A percentile compares a stretch with the other conserved stretches of the same genome.
Conservation (phyloP, 2,113 vertebrate species). For the Neodon shergylaensis region DNA sequence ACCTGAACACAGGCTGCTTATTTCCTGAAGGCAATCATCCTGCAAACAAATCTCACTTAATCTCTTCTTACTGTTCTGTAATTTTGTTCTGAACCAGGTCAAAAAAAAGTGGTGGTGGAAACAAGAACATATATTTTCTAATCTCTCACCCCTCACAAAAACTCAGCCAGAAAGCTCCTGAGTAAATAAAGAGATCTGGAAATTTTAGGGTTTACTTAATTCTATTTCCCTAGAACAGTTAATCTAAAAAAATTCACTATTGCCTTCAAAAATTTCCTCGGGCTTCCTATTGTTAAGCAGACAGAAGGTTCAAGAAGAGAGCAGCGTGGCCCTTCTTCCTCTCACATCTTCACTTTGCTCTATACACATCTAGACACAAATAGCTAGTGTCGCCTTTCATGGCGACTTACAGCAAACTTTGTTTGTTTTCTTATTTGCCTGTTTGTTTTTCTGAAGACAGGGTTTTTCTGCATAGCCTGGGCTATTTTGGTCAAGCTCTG, state of each 20-base stretch:
- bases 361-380: neutral
- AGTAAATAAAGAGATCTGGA: neutral
- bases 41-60: neutral
- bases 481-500: neutral
- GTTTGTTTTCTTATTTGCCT: too few relatives aligned
- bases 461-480: neutral
- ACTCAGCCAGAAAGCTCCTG: neutral
- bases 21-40: neutral
- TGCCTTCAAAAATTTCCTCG: neutral
- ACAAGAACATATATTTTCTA: neutral
- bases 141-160: neutral
- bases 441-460: neutral
- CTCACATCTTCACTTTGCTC: neutral
- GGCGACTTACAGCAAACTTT: neutral
- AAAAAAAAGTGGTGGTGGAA: neutral
- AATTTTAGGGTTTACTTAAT: neutral
- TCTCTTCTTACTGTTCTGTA: neutral
- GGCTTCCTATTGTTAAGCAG: neutral
- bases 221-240: conserved; percentile 9
- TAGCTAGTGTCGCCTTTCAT: conserved; percentile 9
- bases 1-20: neutral
- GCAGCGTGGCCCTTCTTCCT: neutral
- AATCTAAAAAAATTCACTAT: conserved; percentile 1
- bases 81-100: neutral
- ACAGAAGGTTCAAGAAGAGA: conserved; percentile 28